A percentile compares a stretch with the other conserved stretches of the same genome.
These are phyloP conservation scores for Pogonus chalceus DNA, from an alignment of 1,140 invertebrate genomes.

Conservation along the genomic window DNA sequence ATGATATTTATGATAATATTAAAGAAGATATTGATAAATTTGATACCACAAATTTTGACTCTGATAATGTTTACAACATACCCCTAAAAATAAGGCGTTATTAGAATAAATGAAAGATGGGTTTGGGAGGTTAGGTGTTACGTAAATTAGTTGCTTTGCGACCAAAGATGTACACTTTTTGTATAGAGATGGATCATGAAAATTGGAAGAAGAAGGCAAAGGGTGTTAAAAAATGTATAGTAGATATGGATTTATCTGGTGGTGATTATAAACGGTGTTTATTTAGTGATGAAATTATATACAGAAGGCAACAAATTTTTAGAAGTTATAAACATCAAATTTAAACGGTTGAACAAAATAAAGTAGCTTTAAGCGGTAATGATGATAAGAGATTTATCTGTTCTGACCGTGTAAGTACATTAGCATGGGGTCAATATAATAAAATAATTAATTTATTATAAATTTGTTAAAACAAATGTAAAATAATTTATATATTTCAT, in stretches of 20 bases:
- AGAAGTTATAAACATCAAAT: neutral
- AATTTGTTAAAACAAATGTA: too few relatives aligned
- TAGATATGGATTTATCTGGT: too few relatives aligned
- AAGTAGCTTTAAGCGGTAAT: neutral
- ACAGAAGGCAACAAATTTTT: neutral
- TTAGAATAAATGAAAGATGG: conserved; percentile 37
- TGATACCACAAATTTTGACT: conserved; percentile 8
- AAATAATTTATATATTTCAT: too few relatives aligned
- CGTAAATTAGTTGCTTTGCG: conserved; percentile 27
- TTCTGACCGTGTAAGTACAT: too few relatives aligned
- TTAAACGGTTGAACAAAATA: neutral
- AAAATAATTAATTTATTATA: too few relatives aligned
- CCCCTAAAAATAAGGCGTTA: conserved; percentile 31
- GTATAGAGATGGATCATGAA: neutral
- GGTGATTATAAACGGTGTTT: too few relatives aligned
- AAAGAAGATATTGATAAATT: conserved; percentile 8
- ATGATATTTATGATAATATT: conserved; percentile 1
- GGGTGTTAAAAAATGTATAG: too few relatives aligned
- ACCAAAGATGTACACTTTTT: conserved; percentile 29
- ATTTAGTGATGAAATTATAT: neutral
- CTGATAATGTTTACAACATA: conserved; percentile 7
- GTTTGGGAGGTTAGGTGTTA: conserved; percentile 25
- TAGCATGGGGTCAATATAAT: too few relatives aligned
- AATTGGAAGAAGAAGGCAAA: neutral
- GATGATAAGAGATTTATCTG: too few relatives aligned